Conservation (phyloP, 2,888 invertebrate species). For the Melikaiella ostensackeni region DNA sequence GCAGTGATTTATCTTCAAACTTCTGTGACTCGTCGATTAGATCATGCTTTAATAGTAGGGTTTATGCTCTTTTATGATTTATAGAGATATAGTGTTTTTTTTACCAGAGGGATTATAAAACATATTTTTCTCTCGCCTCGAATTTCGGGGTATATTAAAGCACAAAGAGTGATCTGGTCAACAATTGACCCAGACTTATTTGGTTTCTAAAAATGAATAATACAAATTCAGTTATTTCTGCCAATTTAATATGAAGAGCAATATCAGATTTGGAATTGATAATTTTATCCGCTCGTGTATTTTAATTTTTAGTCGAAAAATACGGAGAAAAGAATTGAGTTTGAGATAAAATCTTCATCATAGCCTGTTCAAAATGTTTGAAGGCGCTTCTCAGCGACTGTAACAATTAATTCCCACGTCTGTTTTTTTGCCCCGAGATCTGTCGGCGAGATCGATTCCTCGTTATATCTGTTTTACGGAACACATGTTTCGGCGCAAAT, state of each 20-base stretch:
- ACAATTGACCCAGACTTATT: neutral
- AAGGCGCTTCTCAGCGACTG: slow-evolving; percentile 3
- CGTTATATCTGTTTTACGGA: slow-evolving; percentile 53
- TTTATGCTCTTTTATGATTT: slow-evolving; percentile 1
- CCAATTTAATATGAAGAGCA: too few species aligned
- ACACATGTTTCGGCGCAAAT: slow-evolving; percentile 54
- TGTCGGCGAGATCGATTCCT: slow-evolving; percentile 46
- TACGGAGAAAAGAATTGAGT: neutral
- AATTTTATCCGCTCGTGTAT: too few species aligned
- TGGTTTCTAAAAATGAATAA: too few species aligned
- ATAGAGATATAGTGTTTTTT: neutral
- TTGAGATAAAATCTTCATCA: slow-evolving; percentile 33
- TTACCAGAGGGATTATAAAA: neutral
- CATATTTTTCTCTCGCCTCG: neutral
- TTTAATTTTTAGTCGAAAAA: neutral
- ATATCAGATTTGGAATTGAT: too few species aligned
- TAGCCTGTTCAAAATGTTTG: neutral
- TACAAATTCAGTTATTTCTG: too few species aligned
- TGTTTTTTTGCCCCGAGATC: slow-evolving; percentile 18
- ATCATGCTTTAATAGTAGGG: neutral
- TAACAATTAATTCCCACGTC: slow-evolving; percentile 39
- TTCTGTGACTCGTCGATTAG: neutral
- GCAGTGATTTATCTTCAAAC: slow-evolving; percentile 2
- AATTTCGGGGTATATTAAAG: neutral
- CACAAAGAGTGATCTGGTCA: neutral